Conservation (phyloP, 2,113 vertebrate genomes). For the Cynoglossus semilaevis region DNA sequence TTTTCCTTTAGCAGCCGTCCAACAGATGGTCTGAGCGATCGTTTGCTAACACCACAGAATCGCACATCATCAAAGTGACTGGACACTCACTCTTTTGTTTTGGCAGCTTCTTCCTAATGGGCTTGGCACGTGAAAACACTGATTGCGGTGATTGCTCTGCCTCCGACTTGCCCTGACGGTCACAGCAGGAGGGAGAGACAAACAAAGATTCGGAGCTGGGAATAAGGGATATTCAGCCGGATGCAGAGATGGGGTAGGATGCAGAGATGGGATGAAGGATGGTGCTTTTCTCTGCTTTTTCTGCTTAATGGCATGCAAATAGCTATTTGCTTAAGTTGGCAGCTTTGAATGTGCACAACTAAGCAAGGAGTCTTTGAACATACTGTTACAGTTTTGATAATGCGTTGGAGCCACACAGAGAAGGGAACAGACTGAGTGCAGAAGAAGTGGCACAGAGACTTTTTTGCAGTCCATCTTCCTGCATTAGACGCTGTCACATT, state of each 20-base stretch:
- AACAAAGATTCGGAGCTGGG: slow-evolving; percentile 41
- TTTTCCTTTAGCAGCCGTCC: slow-evolving; percentile 55
- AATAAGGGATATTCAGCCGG: slow-evolving; percentile 56
- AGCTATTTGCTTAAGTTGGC: slow-evolving; percentile 67
- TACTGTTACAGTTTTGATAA: slow-evolving; percentile 55
- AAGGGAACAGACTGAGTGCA: slow-evolving; percentile 26
- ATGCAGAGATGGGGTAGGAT: slow-evolving; percentile 50
- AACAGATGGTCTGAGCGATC: slow-evolving; percentile 58
- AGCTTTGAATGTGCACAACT: slow-evolving; percentile 61
- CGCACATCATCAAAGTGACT: slow-evolving; percentile 53
- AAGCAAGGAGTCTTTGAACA: slow-evolving; percentile 66
- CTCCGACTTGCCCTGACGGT: slow-evolving; percentile 57
- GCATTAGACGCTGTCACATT: slow-evolving; percentile 44
- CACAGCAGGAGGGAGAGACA: slow-evolving; percentile 48
- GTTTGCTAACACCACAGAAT: slow-evolving; percentile 57
- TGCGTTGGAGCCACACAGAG: slow-evolving; percentile 42
- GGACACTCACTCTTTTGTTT: slow-evolving; percentile 63
- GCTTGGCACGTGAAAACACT: slow-evolving; percentile 59
- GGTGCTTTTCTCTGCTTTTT: slow-evolving; percentile 58
- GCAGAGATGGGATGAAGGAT: slow-evolving; percentile 55
- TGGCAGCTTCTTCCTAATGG: slow-evolving; percentile 63
- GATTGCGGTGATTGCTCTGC: slow-evolving; percentile 69
- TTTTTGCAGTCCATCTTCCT: slow-evolving; percentile 44
- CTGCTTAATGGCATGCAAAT: slow-evolving; percentile 68
- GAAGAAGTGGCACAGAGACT: slow-evolving; percentile 13